Percentiles rank a stretch among this genome's conserved stretches.
Conservation (phyloP, 2,888 invertebrate species). For the Papilio gigon region DNA sequence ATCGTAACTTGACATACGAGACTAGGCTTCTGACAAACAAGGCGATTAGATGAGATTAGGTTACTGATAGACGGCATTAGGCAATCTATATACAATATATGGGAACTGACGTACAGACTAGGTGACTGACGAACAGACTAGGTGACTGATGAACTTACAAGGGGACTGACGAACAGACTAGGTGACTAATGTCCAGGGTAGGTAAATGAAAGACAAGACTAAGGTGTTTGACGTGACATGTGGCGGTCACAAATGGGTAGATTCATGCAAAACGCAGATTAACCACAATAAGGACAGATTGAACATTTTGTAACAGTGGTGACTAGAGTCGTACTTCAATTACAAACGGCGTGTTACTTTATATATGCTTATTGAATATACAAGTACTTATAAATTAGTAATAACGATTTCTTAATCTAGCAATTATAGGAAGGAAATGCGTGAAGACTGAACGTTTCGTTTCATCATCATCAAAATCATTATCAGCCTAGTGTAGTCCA, state of each 20-base stretch:
- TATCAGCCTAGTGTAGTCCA: too few species aligned
- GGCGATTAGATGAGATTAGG: conserved; percentile 40
- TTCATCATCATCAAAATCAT: too few species aligned
- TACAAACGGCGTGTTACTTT: background rate
- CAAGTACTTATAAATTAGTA: conserved; percentile 1
- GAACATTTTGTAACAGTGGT: background rate
- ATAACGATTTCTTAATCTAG: background rate
- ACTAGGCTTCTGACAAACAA: conserved; percentile 50
- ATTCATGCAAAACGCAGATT: conserved; percentile 14
- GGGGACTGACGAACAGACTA: too few species aligned
- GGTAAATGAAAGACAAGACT: conserved; percentile 45
- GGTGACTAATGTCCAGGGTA: conserved; percentile 49
- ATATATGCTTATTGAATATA: background rate
- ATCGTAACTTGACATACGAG: conserved; percentile 52
- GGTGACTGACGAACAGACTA: background rate
- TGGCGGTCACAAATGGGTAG: conserved; percentile 31
- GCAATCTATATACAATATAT: background rate
- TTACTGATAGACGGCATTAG: background rate
- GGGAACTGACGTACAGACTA: conserved; percentile 45
- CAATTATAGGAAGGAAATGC: background rate
- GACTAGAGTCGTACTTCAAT: background rate
- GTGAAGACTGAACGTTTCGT: background rate
- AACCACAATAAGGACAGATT: background rate
- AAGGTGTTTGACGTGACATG: conserved; percentile 42
- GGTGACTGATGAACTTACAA: too few species aligned